A percentile compares a stretch with the other conserved stretches of the same genome.
Conservation (phyloP, 2,797 vertebrate genomes). For the Xyrichtys novacula region DNA sequence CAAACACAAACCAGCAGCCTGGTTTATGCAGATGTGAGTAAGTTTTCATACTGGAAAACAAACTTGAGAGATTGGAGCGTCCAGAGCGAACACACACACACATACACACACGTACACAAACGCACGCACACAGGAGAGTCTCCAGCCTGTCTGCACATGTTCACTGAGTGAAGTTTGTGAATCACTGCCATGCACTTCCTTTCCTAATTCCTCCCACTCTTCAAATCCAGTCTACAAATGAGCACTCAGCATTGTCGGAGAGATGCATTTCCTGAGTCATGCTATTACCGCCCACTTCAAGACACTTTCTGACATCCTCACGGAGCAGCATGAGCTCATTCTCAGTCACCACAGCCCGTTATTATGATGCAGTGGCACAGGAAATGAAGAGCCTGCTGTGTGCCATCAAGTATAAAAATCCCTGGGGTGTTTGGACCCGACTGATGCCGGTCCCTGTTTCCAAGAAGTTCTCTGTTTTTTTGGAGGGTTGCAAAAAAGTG, state of each 20-base stretch:
- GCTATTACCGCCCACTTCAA: slow-evolving; percentile 15
- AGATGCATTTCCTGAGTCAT: slow-evolving; percentile 23
- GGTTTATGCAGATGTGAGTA: slow-evolving; percentile 9
- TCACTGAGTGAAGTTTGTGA: slow-evolving; percentile 16
- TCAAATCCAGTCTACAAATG: slow-evolving; percentile 4
- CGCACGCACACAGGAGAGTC: slow-evolving; percentile 27
- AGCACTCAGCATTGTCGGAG: slow-evolving; percentile 1
- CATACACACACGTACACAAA: no score
- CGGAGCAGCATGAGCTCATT: slow-evolving; percentile 50
- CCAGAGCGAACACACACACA: slow-evolving; percentile 47
- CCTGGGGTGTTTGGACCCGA: neutral
- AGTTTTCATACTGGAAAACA: slow-evolving; percentile 32
- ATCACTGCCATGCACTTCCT: slow-evolving; percentile 11
- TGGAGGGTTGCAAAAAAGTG: slow-evolving; percentile 24
- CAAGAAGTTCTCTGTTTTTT: slow-evolving; percentile 49
- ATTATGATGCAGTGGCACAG: slow-evolving; percentile 30
- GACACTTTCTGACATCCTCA: slow-evolving; percentile 9
- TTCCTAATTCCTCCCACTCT: slow-evolving; percentile 2
- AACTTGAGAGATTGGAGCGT: slow-evolving; percentile 39
- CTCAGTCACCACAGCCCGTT: slow-evolving; percentile 10
- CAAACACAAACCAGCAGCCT: slow-evolving; percentile 12
- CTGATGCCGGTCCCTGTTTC: slow-evolving; percentile 37
- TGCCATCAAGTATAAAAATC: slow-evolving; percentile 11
- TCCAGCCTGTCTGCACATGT: slow-evolving; percentile 52
- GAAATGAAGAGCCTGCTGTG: slow-evolving; percentile 28